Base-by-base conservation (phyloP, 1,140 invertebrate genomes). In the Phymorhynchus buccinoides region DNA sequence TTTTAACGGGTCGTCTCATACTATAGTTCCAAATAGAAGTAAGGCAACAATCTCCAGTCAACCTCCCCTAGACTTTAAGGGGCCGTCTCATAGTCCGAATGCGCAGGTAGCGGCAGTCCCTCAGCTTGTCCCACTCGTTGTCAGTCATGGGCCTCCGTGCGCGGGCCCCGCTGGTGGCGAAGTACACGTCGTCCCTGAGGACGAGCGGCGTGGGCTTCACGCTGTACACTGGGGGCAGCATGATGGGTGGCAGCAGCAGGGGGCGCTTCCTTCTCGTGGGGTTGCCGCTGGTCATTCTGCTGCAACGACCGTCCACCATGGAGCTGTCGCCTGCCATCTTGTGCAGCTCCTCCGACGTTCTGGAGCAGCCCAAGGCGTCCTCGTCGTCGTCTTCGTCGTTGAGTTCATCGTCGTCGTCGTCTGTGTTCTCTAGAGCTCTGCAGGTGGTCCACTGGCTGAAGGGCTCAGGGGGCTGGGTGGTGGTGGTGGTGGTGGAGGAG, bases 401-500 rank as follows among this genome's bases (percentile, higher is more conserved):
- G 7, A 22, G 27, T 12, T 79, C 41, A 41, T 79, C 39, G 9
- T 32, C 18, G 1, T 80, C 44, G 18, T 68, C 80, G 14, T 48
- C 80, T 3, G 37, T 16, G 52, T 62, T 27, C 4, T 37, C 42
- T 32, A 66, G 52, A 12, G 62, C 80, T 4, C 80, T 32, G 39
- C 80, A 82, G 22, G 80, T 82, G 48, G 80, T 82, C 80, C 80
- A 82, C 52, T 82, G 80, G 80, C 35, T 79, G 41, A 79, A n/a
- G n/a, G 75, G 39, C 16, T 42, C 30, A 27, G 75, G 9, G 7
- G 41, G 39, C 37, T n/a, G 16, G 30, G 71, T 35, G n/a, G 71
- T 18, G 32, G n/a, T 18, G 71, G 71, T 35, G 30, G 22, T 35
- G 71, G 22, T 3, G 14, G 39, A 9, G n/a, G 66, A 9, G 66